These are phyloP conservation scores for Drosophila hawaiiensis DNA, from an alignment of 2,888 invertebrate genomes.

Conservation along the genomic window DNA sequence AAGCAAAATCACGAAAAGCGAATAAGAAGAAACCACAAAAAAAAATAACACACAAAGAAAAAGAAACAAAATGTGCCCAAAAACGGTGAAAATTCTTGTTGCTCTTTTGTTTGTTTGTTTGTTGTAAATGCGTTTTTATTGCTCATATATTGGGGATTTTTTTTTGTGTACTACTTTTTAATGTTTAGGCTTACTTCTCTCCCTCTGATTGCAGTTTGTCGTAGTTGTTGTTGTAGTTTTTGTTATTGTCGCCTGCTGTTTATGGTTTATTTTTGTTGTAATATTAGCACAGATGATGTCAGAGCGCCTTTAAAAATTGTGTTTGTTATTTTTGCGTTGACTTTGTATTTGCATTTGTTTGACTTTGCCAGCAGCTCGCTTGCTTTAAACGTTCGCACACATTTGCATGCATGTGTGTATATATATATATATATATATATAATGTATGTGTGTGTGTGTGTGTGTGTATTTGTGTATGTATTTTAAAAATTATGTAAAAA, in stretches of 20 bases:
- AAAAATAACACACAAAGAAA: constrained; percentile 12
- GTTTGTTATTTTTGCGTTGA: constrained; percentile 32
- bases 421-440: too few relatives aligned
- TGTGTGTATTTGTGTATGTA: neutral
- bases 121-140: constrained; percentile 23
- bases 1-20: constrained; percentile 36
- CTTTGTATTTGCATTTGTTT: constrained; percentile 40
- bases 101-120: constrained; percentile 29
- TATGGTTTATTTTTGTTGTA: constrained; percentile 30
- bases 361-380: constrained; percentile 33
- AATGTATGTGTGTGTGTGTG: neutral
- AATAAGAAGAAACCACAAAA: constrained; percentile 12
- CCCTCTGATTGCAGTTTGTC: constrained; percentile 21
- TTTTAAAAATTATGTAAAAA: constrained; percentile 24
- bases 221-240: constrained; percentile 23
- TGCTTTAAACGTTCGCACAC: constrained; percentile 15
- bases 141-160: constrained; percentile 1
- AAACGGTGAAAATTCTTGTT: constrained; percentile 45
- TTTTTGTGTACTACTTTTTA: constrained; percentile 10
- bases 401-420: neutral
- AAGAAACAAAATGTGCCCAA: constrained; percentile 39
- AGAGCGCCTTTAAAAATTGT: constrained; percentile 62
- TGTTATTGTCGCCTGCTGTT: constrained; percentile 23
- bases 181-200: constrained; percentile 36
- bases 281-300: constrained; percentile 69